Evolutionary conservation across 2,888 invertebrate species (phyloP), one percentile per base, ranked within the genome.

Genomic region (Nymphalis urticae): DNA sequence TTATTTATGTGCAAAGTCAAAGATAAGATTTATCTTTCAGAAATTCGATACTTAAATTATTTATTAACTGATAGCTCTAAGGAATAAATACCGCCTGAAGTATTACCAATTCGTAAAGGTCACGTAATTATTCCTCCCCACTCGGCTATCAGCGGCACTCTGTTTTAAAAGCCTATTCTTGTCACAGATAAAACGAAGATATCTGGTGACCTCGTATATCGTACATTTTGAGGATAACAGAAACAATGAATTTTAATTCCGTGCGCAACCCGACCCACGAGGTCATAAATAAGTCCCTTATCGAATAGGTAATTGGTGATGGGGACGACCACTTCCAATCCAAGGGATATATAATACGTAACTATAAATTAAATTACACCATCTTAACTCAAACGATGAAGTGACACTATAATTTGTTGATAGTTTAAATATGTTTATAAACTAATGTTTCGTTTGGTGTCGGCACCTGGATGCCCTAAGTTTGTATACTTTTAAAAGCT

Each of bases 171-270:
- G 92, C 91, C 87, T 86, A 92, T 92, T 86, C 92, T 87, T 92
- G 92, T 92, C 82, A 82, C 78, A 84, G 92, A 92, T 92, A 92
- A 91, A 83, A 79, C 80, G 75, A 76, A 86, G 89, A 90, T 90
- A 90, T 89, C 85, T 80, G 76, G 80, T 90, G 91, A 92, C 90
- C 91, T 87, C 86, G 76, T 81, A 83, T 86, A 86, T 87, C 87
- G 85, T 77, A 81, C 82, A 80, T 83, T 86, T 83, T 80, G 84
- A 88, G 92, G 91, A 92, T 91, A 91, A 92, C 85, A 85, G 80
- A 86, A 87, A 92, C 91, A 91, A 91, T 92, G 92, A 90, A 91
- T 91, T 92, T 91, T 90, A 92, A 92, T 90, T 90, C 85, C 79
- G 82, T 81, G 77, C 78, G 80, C 79, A 78, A 78, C 79, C 77